Conservation (phyloP, 2,888 invertebrate species). For the Caenorhabditis macrosperma region DNA sequence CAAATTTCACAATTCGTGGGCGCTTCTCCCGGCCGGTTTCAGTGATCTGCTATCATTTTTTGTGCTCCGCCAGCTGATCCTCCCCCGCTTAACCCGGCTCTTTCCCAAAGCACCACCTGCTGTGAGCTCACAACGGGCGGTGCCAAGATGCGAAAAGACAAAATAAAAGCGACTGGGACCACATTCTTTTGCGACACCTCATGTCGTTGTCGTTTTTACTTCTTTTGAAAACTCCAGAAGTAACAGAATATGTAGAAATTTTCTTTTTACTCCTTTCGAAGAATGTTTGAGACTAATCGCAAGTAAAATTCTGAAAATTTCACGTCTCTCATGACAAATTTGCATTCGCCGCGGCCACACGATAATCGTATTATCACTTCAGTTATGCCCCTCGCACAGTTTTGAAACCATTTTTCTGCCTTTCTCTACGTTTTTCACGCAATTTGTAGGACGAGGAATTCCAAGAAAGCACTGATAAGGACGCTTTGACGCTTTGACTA, state of each 20-base stretch:
- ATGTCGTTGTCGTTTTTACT: background rate
- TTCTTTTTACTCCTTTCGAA: too few relatives aligned
- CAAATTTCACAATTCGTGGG: too few relatives aligned
- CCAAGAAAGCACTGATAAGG: constrained; percentile 4
- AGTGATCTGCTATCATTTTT: background rate
- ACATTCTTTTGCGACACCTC: constrained; percentile 24
- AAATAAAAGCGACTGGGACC: constrained; percentile 14
- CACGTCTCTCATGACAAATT: background rate
- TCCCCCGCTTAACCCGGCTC: background rate
- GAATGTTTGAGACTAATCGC: too few relatives aligned
- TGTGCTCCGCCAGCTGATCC: constrained; percentile 11
- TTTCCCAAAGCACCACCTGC: constrained; percentile 30
- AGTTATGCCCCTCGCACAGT: background rate
- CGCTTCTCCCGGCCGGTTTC: too few relatives aligned
- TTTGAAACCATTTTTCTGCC: background rate
- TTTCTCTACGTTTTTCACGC: background rate
- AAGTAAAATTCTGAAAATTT: too few relatives aligned
- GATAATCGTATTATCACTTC: constrained; percentile 27
- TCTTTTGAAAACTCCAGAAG: constrained; percentile 6
- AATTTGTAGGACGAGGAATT: too few relatives aligned
- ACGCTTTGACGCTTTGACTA: background rate
- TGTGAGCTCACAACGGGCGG: constrained; percentile 38
- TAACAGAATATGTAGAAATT: too few relatives aligned
- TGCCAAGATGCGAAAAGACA: background rate
- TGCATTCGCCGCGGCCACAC: background rate